A percentile compares a stretch with the other conserved stretches of the same genome.
These are phyloP conservation scores for Meloe dianella DNA, from an alignment of 2,888 invertebrate species.

Conservation along the genomic window DNA sequence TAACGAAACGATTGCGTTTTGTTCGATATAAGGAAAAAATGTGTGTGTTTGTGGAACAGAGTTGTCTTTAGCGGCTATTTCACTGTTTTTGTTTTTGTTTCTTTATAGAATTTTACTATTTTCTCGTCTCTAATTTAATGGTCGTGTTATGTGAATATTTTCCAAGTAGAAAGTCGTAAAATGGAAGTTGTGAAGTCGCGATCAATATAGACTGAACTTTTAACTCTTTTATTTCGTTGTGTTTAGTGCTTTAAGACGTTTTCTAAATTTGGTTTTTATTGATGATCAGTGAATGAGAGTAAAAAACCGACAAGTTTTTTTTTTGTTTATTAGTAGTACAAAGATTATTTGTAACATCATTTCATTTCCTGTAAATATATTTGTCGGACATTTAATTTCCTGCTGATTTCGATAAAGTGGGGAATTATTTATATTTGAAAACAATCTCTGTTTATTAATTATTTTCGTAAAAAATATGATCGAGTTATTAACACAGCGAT, in stretches of 20 bases:
- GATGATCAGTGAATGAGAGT: too few species aligned
- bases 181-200: background rate
- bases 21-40: too few species aligned
- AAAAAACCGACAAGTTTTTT: too few species aligned
- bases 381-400: conserved; percentile 7
- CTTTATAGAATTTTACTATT: background rate
- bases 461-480: background rate
- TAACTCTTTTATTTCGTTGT: too few species aligned
- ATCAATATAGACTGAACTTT: background rate
- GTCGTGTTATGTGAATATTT: background rate
- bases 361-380: background rate
- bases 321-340: background rate
- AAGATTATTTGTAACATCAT: conserved; percentile 1
- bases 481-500: too few species aligned
- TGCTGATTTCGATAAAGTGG: background rate
- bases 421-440: background rate
- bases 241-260: too few species aligned
- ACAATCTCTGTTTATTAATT: background rate
- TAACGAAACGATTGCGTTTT: too few species aligned
- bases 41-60: too few species aligned
- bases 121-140: background rate
- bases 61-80: too few species aligned
- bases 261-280: too few species aligned
- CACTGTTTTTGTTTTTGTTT: too few species aligned
- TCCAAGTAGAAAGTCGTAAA: background rate